A percentile compares a stretch with the other conserved stretches of the same genome.
phyloP scores from a whole-genome alignment of 2,888 invertebrate species.

The Amblyteles armatorius region DNA sequence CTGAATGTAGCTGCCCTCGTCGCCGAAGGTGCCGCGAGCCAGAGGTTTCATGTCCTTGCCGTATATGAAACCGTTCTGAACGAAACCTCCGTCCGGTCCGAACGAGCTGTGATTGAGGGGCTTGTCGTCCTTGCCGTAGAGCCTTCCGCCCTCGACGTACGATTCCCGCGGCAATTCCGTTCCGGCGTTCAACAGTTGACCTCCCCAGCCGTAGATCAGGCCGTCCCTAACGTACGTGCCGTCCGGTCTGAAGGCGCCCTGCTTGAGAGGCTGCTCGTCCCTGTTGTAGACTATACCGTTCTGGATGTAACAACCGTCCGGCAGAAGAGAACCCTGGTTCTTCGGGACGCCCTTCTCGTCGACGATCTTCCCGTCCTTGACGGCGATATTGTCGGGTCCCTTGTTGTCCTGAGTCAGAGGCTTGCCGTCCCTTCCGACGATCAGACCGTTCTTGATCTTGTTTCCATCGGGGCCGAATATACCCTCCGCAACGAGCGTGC shows the following conservation, averaged over 20 bases:
- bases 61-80: constrained; percentile 80
- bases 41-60: constrained; percentile 79
- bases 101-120: constrained; percentile 81
- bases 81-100: constrained; percentile 78
- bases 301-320: constrained; percentile 81
- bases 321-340: constrained; percentile 79
- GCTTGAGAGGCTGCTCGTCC: constrained; percentile 77
- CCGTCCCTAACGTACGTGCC: constrained; percentile 82
- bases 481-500: constrained; percentile 77
- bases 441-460: constrained; percentile 80
- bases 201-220: constrained; percentile 81
- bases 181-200: constrained; percentile 79
- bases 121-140: constrained; percentile 80
- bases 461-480: constrained; percentile 81
- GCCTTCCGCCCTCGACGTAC: constrained; percentile 79
- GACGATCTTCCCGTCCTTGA: constrained; percentile 81
- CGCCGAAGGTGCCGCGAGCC: constrained; percentile 78
- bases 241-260: constrained; percentile 80
- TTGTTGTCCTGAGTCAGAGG: constrained; percentile 80
- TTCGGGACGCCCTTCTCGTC: constrained; percentile 77
- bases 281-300: constrained; percentile 79
- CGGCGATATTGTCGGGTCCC: constrained; percentile 79
- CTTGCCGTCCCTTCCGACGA: constrained; percentile 80
- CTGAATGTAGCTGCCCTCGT: constrained; percentile 79
- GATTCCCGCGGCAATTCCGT: constrained; percentile 77